Evolutionary conservation across 1,140 invertebrate genomes (phyloP).

Genomic region (Pseudomyrmex pallidus): DNA sequence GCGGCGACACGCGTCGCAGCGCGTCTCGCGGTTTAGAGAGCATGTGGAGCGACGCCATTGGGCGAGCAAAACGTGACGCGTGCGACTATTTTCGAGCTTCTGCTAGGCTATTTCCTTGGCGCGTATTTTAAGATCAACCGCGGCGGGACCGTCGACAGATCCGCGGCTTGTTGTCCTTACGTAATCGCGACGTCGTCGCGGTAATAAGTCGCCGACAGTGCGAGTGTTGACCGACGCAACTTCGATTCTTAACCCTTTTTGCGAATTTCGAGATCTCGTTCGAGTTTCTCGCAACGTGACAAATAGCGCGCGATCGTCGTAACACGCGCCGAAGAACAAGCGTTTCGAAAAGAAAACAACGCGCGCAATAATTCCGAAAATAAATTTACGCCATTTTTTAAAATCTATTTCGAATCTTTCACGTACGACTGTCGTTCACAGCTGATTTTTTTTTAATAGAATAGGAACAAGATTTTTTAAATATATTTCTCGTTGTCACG

Average conservation of each 20-base stretch:
- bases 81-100: constrained; percentile 82
- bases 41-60: constrained; percentile 85
- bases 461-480: background rate
- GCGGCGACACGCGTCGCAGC: constrained; percentile 34
- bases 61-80: constrained; percentile 75
- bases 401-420: constrained; percentile 28
- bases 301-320: too few relatives aligned
- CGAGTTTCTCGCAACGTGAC: background rate
- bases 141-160: constrained; percentile 76
- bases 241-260: background rate
- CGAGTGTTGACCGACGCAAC: constrained; percentile 83
- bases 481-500: background rate
- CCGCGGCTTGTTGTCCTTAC: constrained; percentile 70
- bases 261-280: background rate
- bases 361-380: background rate
- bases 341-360: background rate
- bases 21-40: constrained; percentile 62
- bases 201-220: constrained; percentile 69
- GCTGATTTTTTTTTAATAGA: background rate
- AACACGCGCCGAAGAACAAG: too few relatives aligned
- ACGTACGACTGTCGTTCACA: background rate
- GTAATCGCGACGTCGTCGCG: constrained; percentile 57
- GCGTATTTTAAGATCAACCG: constrained; percentile 84
- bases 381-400: background rate
- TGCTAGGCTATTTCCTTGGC: constrained; percentile 84